Conservation (phyloP, 2,888 invertebrate genomes). For the Caenorhabditis becei region DNA sequence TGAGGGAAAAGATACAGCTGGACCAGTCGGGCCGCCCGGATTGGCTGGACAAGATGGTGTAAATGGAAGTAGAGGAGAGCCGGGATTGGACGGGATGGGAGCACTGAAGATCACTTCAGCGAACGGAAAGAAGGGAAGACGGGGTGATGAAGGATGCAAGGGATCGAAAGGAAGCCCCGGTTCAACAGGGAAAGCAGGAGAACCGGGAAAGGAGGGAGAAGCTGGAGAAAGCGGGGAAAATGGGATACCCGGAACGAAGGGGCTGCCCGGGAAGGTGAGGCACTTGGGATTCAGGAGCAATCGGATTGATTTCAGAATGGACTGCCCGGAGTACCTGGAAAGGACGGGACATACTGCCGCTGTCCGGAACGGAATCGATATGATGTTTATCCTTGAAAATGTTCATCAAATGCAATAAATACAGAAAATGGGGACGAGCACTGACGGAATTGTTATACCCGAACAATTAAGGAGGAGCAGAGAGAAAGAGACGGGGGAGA, state of each 20-base stretch:
- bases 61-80: constrained; percentile 29
- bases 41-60: constrained; percentile 20
- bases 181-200: constrained; percentile 25
- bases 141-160: constrained; percentile 38
- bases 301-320: constrained; percentile 20
- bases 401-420: constrained; percentile 19
- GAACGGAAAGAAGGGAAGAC: constrained; percentile 10
- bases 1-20: not conserved
- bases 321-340: constrained; percentile 16
- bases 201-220: constrained; percentile 16
- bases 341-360: constrained; percentile 32
- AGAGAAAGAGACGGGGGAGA: constrained; percentile 2
- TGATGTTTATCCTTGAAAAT: constrained; percentile 18
- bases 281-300: not conserved
- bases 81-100: constrained; percentile 38
- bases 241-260: constrained; percentile 20
- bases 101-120: constrained; percentile 11
- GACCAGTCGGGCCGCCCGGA: constrained; percentile 26
- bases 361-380: constrained; percentile 35
- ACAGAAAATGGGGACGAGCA: constrained; percentile 14
- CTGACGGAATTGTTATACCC: constrained; percentile 14
- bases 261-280: constrained; percentile 23
- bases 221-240: constrained; percentile 31
- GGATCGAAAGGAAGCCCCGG: constrained; percentile 36
- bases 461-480: constrained; percentile 19